phyloP scores from a whole-genome alignment of 2,888 invertebrate species.

The Acleris cristana region DNA sequence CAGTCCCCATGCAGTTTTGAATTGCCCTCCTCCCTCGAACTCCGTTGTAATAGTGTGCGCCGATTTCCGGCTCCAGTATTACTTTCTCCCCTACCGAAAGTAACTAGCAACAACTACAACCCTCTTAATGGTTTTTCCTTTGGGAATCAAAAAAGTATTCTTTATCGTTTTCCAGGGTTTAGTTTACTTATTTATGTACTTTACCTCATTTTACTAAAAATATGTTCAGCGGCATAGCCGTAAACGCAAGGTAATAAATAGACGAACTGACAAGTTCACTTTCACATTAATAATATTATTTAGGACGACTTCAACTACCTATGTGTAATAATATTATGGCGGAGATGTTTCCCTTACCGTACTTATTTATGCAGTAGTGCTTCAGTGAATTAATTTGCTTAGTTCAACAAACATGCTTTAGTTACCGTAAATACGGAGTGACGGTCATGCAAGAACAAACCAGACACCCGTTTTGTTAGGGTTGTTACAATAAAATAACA shows the following conservation, averaged over 20 bases:
- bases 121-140: too few species aligned
- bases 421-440: conserved; percentile 33
- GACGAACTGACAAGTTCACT: too few species aligned
- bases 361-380: conserved; percentile 13
- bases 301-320: too few species aligned
- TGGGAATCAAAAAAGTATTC: too few species aligned
- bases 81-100: background rate
- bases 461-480: conserved; percentile 16
- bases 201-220: too few species aligned
- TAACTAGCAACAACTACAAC: background rate
- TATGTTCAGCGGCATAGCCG: too few species aligned
- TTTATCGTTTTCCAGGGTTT: too few species aligned
- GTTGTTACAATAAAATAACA: conserved; percentile 30
- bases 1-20: conserved; percentile 3
- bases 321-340: too few species aligned
- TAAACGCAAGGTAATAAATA: too few species aligned
- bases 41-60: conserved; percentile 4
- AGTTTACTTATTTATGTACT: too few species aligned
- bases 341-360: background rate
- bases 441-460: conserved; percentile 29
- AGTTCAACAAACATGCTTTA: conserved; percentile 32
- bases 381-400: conserved; percentile 21
- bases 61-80: conserved; percentile 6
- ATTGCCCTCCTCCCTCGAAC: background rate
- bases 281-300: too few species aligned